A percentile compares a stretch with the other conserved stretches of the same genome.
phyloP scores from a whole-genome alignment of 92 coral and sea anemone species.

The Hydrozoanthus gracilis region DNA sequence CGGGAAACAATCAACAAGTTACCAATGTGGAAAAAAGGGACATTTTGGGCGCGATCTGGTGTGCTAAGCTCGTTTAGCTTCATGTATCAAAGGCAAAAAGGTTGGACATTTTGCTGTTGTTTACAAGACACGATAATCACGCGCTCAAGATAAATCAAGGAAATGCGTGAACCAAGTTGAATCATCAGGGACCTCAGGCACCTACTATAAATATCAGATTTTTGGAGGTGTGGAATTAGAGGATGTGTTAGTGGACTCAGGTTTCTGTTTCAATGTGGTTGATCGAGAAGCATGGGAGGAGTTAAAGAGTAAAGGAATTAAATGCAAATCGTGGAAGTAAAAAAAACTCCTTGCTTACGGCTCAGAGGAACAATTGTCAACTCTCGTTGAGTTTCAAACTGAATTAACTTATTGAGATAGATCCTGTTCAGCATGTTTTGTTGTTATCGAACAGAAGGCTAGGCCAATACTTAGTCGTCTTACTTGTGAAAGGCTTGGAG shows the following conservation, averaged over 20 bases:
- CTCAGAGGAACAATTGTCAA: constrained; percentile 27
- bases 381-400: constrained; percentile 58
- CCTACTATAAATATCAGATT: constrained; percentile 34
- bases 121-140: constrained; percentile 32
- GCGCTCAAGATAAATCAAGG: constrained; percentile 27
- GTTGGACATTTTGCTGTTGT: constrained; percentile 52
- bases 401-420: constrained; percentile 30
- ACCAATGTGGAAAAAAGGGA: constrained; percentile 49
- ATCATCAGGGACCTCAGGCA: background rate
- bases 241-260: constrained; percentile 47
- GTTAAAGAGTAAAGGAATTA: constrained; percentile 26
- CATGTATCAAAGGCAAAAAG: constrained; percentile 31
- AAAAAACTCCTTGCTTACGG: constrained; percentile 23
- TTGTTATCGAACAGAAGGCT: constrained; percentile 43
- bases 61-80: constrained; percentile 36
- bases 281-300: constrained; percentile 38
- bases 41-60: constrained; percentile 45
- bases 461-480: constrained; percentile 33
- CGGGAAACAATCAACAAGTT: constrained; percentile 30
- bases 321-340: constrained; percentile 31
- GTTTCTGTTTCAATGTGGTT: constrained; percentile 54
- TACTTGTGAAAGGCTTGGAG: constrained; percentile 46
- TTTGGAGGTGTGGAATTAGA: constrained; percentile 44
- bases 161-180: background rate
- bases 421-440: constrained; percentile 32